Evolutionary conservation across 2,888 invertebrate genomes (phyloP).

Genomic region (Cenopis cana): DNA sequence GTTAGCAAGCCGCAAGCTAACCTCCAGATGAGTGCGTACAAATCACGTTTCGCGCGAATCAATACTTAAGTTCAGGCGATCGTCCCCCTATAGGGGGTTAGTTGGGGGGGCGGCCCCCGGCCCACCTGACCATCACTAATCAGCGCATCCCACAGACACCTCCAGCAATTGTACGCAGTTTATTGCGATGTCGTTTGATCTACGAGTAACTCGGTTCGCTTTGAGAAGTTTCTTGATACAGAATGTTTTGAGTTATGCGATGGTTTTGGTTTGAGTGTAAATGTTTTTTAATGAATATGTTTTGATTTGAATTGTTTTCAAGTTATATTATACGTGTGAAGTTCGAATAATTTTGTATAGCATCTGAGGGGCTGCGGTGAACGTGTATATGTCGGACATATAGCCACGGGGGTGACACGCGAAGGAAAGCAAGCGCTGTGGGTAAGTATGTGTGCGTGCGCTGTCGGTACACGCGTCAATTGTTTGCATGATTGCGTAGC

Average conservation of each 20-base stretch:
- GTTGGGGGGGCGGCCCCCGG: conserved; percentile 64
- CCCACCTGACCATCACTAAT: conserved; percentile 85
- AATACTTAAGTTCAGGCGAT: conserved; percentile 85
- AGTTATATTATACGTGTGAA: not conserved
- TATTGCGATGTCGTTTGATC: conserved; percentile 50
- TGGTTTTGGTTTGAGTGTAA: not conserved
- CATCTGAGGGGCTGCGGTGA: too few relatives aligned
- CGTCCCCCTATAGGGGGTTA: conserved; percentile 79
- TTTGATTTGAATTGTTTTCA: not conserved
- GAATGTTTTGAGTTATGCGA: not conserved
- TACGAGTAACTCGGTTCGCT: conserved; percentile 5
- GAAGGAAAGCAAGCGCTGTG: too few relatives aligned
- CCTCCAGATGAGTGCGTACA: conserved; percentile 84
- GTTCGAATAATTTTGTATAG: too few relatives aligned
- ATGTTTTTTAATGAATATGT: not conserved
- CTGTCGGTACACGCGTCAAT: not conserved
- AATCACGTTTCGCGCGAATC: conserved; percentile 86
- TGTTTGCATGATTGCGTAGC: too few relatives aligned
- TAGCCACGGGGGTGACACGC: too few relatives aligned
- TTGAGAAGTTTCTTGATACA: conserved; percentile 6
- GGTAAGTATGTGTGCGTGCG: too few relatives aligned
- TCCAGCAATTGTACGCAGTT: conserved; percentile 79
- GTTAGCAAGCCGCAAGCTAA: conserved; percentile 69
- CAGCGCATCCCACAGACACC: conserved; percentile 84
- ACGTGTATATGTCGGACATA: too few relatives aligned